Evolutionary conservation across 2,113 vertebrate genomes (phyloP), one percentile per base, ranked within the genome.

Genomic region (Ivindomyrus marchei): DNA sequence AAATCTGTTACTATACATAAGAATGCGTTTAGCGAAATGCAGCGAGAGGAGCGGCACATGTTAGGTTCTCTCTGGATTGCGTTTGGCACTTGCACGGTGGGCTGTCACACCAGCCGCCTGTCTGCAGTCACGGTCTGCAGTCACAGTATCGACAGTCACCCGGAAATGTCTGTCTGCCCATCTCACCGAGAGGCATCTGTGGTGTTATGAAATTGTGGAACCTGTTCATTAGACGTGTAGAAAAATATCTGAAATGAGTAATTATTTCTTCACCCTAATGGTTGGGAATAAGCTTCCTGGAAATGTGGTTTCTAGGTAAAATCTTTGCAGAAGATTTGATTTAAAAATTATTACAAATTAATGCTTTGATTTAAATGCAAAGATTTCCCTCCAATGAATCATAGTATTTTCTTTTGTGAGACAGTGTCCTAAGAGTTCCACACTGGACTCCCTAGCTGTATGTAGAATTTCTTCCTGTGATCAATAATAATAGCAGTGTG

Each of bases 301-400:
- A 80, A 80, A 15, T 42, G 6, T 80, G 31, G 17, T 42, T 17
- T 66, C 36, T 17, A 80, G 4, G 39, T 80, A 42, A 80, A 39
- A 39, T 80, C 36, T 36, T 27, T 42, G 74, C 1, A 39, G 36
- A 80, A 17, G 74, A 42, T 80, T 80, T 80, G 74, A 80, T 80
- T 80, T 42, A 21, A 42, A 80, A 80, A 80, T 80, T 80, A 80
- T 80, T 80, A 80, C 36, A 80, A 80, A 80, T 80, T 80, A 80
- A 80, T 80, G 74, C 36, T 80, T 80, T 80, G 74, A 80, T 80
- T 80, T 80, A 80, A 80, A 80, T 80, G 74, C 74, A 80, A 39
- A 80, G 74, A 80, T 80, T 74, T 42, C 39, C 13, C 74, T 80
- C 31, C 10, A 80, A 19, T 42, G 74, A 80, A 80, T 80, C 74